Conservation (phyloP, 2,888 invertebrate species). For the Caenorhabditis auriculariae region DNA sequence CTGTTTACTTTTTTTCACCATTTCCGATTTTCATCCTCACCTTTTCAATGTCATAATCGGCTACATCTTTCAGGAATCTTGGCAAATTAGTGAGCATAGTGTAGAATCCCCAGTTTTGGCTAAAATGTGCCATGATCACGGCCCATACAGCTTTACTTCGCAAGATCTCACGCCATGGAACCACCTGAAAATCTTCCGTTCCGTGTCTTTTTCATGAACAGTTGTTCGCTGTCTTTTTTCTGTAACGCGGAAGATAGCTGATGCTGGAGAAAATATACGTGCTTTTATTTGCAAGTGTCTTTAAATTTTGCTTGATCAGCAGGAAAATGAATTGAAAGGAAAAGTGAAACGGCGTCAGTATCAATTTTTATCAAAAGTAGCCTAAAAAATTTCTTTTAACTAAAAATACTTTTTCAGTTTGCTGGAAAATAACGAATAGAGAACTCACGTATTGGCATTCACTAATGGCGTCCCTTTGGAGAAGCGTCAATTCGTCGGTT, state of each 20-base stretch:
- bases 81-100: slow-evolving; percentile 67
- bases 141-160: slow-evolving; percentile 66
- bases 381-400: no score
- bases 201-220: not conserved
- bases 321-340: no score
- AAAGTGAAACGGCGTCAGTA: no score
- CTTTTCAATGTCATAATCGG: slow-evolving; percentile 53
- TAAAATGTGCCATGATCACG: slow-evolving; percentile 66
- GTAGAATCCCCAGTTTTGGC: slow-evolving; percentile 68
- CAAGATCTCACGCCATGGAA: slow-evolving; percentile 66
- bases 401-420: no score
- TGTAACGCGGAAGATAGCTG: no score
- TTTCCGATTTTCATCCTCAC: no score
- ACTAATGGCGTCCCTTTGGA: slow-evolving; percentile 60
- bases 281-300: no score
- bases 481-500: slow-evolving; percentile 65
- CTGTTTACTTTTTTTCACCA: no score
- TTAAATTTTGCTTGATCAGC: not conserved
- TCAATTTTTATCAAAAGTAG: no score
- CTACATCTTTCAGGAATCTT: slow-evolving; percentile 65
- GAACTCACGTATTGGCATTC: slow-evolving; percentile 45
- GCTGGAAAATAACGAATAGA: slow-evolving; percentile 8
- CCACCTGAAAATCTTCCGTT: slow-evolving; percentile 30
- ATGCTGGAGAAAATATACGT: no score
- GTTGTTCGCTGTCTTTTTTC: slow-evolving; percentile 1